Evolutionary conservation across 2,113 vertebrate genomes (phyloP), one percentile per base, ranked within the genome.

Genomic region (Pogonocichla stellata): DNA sequence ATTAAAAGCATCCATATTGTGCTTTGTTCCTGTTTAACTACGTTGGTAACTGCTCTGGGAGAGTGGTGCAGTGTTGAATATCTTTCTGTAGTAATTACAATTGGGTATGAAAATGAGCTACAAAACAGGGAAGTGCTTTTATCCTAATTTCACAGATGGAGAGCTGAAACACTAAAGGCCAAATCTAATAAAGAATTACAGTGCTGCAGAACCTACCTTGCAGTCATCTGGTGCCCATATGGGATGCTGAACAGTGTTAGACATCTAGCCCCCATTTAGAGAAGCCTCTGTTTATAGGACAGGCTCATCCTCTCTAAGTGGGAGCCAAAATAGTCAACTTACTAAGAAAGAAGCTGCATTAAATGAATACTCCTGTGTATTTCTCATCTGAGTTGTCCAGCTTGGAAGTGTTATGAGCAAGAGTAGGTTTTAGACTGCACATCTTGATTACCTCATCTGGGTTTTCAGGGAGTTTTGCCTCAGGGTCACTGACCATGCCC

Each of bases 131-230:
- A 93, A 92, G 71, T 65, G 80, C 72, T 96, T 95, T 95, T 80
- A 93, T 96, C 75, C 83, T 48, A 14, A 42, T 91, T 83, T 91
- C 80, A 25, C 92, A 96, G 92, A 93, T 93, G 91, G 86, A 78
- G 86, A 94, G 67, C 80, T 90, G 91, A 93, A 92, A 73, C 50
- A 72, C 58, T 90, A 90, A 95, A 95, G 88, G 92, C 86, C 95
- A 96, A 92, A 92, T 77, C 88, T 94, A 93, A 96, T 94, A 92
- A 96, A 93, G 88, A 87, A 96, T 86, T 92, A 93, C 40, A 92
- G 66, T 82, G 54, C 71, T 85, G 71, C 74, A 92, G 79, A 89
- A 88, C 66, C 80, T 93, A 80, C 53, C 95, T 96, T 79, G 66
- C 85, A 85, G 50, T 88, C 82, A 77, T 95, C 88, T 95, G 88